Conservation (phyloP, 2,888 invertebrate species). For the Aphrophora alni region DNA sequence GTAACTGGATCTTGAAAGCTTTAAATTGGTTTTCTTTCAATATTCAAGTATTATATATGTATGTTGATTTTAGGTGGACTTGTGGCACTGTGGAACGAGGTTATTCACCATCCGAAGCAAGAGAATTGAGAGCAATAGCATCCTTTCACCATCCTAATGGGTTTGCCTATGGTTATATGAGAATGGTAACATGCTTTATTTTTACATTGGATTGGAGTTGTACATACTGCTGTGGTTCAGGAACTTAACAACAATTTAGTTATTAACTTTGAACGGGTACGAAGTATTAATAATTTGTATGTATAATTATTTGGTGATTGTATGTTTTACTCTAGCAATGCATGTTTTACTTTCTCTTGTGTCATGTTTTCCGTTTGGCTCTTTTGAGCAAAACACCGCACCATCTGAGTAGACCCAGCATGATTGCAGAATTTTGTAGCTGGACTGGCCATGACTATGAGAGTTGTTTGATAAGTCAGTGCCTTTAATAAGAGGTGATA, state of each 20-base stretch:
- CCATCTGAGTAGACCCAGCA: too few relatives aligned
- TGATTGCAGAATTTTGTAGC: too few relatives aligned
- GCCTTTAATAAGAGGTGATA: too few relatives aligned
- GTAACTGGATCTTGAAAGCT: too few relatives aligned
- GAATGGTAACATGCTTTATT: slow-evolving; percentile 67
- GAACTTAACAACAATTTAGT: neutral
- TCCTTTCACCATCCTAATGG: slow-evolving; percentile 91
- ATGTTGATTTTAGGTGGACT: slow-evolving; percentile 67
- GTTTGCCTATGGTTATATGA: slow-evolving; percentile 83
- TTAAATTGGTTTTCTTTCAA: too few relatives aligned
- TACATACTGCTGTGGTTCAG: neutral
- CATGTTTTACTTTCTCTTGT: too few relatives aligned
- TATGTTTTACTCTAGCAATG: too few relatives aligned
- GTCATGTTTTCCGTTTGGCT: too few relatives aligned
- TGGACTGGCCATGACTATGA: too few relatives aligned
- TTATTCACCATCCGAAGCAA: slow-evolving; percentile 85
- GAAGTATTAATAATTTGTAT: neutral
- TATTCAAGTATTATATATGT: too few relatives aligned
- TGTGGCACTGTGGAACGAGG: slow-evolving; percentile 87
- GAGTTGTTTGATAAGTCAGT: too few relatives aligned
- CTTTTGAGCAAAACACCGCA: too few relatives aligned
- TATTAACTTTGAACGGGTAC: neutral
- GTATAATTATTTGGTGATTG: neutral
- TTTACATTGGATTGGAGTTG: neutral
- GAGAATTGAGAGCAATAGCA: slow-evolving; percentile 85